Percentiles rank a stretch among this genome's conserved stretches.
These are phyloP conservation scores for Hirundichthys speculiger DNA, from an alignment of 2,113 vertebrate genomes.

Conservation along the genomic window DNA sequence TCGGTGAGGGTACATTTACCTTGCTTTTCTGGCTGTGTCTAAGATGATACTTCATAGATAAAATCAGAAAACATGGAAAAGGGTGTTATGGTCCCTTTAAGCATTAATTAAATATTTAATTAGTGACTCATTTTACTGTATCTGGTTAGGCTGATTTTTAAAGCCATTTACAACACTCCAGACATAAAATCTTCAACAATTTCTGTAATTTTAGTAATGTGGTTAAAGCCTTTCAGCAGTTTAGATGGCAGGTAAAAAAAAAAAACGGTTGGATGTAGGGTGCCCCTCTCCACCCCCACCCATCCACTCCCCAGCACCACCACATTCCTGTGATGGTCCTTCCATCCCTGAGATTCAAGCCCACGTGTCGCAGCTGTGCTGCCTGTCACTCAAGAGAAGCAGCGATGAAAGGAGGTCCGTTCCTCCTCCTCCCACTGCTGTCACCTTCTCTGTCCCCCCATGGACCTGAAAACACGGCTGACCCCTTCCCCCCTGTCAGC, in stretches of 20 bases:
- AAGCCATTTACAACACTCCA: no score
- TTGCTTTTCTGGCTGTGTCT: no score
- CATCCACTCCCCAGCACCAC: background rate
- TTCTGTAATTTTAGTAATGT: slow-evolving; percentile 24
- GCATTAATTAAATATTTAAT: no score
- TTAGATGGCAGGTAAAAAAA: slow-evolving; percentile 36
- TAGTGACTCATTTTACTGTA: no score
- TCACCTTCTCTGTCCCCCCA: slow-evolving; percentile 53
- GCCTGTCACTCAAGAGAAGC: slow-evolving; percentile 55
- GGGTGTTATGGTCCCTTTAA: no score
- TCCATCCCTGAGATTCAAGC: slow-evolving; percentile 33
- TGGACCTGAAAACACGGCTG: slow-evolving; percentile 55
- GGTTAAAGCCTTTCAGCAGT: slow-evolving; percentile 28
- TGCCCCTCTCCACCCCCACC: no score
- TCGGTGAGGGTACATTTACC: no score
- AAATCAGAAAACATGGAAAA: no score
- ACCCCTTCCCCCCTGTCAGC: slow-evolving; percentile 72
- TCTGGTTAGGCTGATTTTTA: no score
- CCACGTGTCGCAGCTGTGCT: slow-evolving; percentile 60
- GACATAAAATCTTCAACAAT: background rate
- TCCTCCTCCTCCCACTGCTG: slow-evolving; percentile 38
- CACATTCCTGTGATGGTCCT: slow-evolving; percentile 41
- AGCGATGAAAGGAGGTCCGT: slow-evolving; percentile 53
- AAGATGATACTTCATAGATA: no score
- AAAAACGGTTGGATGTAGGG: background rate